Evolutionary conservation across 2,888 invertebrate species (phyloP), one percentile per base, ranked within the genome.

Genomic region (Steromphala cineraria): DNA sequence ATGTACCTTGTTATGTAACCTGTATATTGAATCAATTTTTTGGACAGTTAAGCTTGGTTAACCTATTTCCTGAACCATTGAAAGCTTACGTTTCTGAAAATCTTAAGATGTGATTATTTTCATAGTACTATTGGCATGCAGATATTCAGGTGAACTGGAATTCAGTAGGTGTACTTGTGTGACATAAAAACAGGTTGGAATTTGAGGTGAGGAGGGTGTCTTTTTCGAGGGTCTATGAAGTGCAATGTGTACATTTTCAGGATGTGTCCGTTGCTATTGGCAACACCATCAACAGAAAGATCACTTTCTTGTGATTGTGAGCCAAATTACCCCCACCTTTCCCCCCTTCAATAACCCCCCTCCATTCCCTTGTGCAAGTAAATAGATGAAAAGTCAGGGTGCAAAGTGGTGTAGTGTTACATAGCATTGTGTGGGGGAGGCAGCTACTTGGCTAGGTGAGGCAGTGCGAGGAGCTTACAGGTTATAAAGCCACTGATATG

Each of bases 381-480:
- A 62, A 62, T 28, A 62, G 28, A 62, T 24, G 28, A 62, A 62
- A 28, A 28, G 28, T 28, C 28, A 28, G 28, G 62, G 62, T 62
- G 62, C 28, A 62, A 62, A n/a, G 62, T 62, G 62, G 62, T 62
- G 62, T 62, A 62, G 62, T n/a, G 62, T 62, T 62, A 28, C 62
- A 62, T 21, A 28, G 62, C 62, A 62, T 62, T 62, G 62, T 62
- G 62, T 62, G 62, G 62, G 62, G 62, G 62, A 62, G 62, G 62
- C 24, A 28, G 62, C 62, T 28, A 17, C 62, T 62, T 28, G 24
- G 28, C 62, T 62, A 62, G 62, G 62, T 62, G 28, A 62, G 62
- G 62, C 62, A 62, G 62, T 62, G 62, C 28, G 62, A 28, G 28
- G 62, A 62, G 62, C 62, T 62, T 62, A 28, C 62, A 62, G 62